Percentiles rank a stretch among this genome's conserved stretches.
Conservation (phyloP, 2,888 invertebrate species). For the Yponomeuta sedellus region DNA sequence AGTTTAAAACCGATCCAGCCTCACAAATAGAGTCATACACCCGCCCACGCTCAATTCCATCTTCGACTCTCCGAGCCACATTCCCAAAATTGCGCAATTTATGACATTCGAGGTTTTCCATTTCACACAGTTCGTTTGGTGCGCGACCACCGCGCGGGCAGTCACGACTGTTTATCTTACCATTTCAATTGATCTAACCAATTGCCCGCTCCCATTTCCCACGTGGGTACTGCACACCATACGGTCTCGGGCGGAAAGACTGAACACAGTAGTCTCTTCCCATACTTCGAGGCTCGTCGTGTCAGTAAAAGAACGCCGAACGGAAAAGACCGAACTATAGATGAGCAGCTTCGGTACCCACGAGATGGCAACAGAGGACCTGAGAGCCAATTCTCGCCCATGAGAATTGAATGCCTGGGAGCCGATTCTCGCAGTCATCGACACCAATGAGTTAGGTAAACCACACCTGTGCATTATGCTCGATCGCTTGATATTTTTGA, state of each 20-base stretch:
- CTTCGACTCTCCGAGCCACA: neutral
- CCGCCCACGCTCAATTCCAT: neutral
- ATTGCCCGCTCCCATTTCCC: constrained; percentile 10
- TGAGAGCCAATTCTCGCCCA: too few species aligned
- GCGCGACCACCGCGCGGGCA: neutral
- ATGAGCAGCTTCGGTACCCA: too few species aligned
- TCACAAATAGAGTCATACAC: neutral
- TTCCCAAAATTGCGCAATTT: constrained; percentile 17
- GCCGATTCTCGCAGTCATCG: too few species aligned
- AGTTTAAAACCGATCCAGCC: too few species aligned
- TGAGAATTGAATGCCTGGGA: too few species aligned
- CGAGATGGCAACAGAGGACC: too few species aligned
- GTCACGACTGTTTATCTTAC: constrained; percentile 11
- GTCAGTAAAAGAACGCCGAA: too few species aligned
- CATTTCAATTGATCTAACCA: constrained; percentile 11
- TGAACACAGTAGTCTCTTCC: neutral
- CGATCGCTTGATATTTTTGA: too few species aligned
- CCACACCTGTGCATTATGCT: too few species aligned
- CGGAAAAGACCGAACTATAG: too few species aligned
- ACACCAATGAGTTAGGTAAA: too few species aligned
- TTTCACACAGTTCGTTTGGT: constrained; percentile 8
- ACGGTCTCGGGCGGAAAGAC: neutral
- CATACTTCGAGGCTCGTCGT: neutral
- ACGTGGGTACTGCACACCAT: neutral
- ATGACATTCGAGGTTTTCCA: constrained; percentile 15